These are phyloP conservation scores for Netelia fuscicornis DNA, from an alignment of 2,888 invertebrate species.

Conservation along the genomic window DNA sequence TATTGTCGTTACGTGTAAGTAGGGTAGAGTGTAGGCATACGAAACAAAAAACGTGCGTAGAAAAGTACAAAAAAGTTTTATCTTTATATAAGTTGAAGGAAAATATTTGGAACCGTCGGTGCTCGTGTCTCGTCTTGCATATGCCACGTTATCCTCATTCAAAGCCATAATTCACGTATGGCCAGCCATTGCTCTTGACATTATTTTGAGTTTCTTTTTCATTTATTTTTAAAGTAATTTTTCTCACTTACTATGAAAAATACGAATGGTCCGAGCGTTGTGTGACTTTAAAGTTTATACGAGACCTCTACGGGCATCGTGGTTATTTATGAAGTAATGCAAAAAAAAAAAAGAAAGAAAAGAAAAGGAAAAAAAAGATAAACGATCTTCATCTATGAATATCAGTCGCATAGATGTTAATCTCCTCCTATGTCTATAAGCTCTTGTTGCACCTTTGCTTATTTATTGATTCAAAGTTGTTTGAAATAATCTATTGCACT, in stretches of 20 bases:
- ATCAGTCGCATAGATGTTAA: constrained; percentile 63
- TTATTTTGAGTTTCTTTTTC: constrained; percentile 22
- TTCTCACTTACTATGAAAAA: constrained; percentile 37
- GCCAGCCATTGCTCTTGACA: constrained; percentile 67
- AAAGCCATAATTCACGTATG: constrained; percentile 51
- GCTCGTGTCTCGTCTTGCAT: constrained; percentile 68
- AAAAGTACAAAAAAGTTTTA: constrained; percentile 82
- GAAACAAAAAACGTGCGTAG: constrained; percentile 77
- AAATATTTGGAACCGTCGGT: constrained; percentile 68
- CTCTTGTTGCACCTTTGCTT: constrained; percentile 83
- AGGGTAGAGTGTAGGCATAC: constrained; percentile 74
- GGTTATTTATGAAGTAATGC: constrained; percentile 62
- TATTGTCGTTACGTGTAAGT: constrained; percentile 74
- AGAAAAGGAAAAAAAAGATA: constrained; percentile 42
- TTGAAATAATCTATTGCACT: constrained; percentile 78
- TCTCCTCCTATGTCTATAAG: constrained; percentile 74
- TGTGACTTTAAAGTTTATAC: constrained; percentile 61
- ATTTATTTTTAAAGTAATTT: constrained; percentile 17
- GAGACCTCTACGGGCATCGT: constrained; percentile 63
- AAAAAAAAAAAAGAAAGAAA: constrained; percentile 33
- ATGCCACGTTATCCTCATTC: constrained; percentile 58
- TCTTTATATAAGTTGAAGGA: constrained; percentile 63
- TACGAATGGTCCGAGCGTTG: constrained; percentile 62
- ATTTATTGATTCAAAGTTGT: constrained; percentile 82
- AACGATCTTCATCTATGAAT: constrained; percentile 61